Evolutionary conservation across 2,888 invertebrate species (phyloP).

Genomic region (Rhagonycha fulva): DNA sequence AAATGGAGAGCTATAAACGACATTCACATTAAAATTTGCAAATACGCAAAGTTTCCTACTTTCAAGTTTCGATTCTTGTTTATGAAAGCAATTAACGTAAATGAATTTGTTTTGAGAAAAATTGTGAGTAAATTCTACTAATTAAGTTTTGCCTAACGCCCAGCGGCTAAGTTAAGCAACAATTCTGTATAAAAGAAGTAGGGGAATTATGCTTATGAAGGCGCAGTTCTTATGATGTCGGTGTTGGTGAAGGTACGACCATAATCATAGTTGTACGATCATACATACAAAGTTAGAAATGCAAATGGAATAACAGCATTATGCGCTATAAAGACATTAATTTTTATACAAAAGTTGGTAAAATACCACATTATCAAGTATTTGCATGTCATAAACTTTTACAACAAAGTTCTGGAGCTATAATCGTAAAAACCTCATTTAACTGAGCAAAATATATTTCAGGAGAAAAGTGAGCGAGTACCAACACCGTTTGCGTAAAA

Average conservation of each 20-base stretch:
- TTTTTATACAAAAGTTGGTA: not conserved
- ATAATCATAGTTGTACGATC: not conserved
- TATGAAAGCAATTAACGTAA: not conserved
- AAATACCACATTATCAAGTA: not conserved
- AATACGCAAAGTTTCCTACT: not conserved
- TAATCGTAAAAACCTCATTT: conserved; percentile 22
- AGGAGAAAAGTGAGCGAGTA: not conserved
- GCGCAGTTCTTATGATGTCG: too few species aligned
- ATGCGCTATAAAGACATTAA: not conserved
- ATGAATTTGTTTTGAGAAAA: not conserved
- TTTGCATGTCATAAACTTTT: conserved; percentile 13
- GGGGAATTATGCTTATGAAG: too few species aligned
- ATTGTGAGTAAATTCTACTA: not conserved
- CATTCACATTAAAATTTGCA: not conserved
- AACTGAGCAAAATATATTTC: conserved; percentile 12
- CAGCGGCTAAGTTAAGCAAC: too few species aligned
- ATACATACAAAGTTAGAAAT: not conserved
- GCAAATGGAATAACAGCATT: not conserved
- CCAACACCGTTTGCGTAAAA: not conserved
- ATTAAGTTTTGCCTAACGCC: too few species aligned
- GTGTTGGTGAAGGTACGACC: too few species aligned
- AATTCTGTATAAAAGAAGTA: too few species aligned
- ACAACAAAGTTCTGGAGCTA: conserved; percentile 3
- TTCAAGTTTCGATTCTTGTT: not conserved
- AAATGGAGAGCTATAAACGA: not conserved